Evolutionary conservation across 2,888 invertebrate species (phyloP), one percentile per base, ranked within the genome.

Genomic region (Volucella zonaria): DNA sequence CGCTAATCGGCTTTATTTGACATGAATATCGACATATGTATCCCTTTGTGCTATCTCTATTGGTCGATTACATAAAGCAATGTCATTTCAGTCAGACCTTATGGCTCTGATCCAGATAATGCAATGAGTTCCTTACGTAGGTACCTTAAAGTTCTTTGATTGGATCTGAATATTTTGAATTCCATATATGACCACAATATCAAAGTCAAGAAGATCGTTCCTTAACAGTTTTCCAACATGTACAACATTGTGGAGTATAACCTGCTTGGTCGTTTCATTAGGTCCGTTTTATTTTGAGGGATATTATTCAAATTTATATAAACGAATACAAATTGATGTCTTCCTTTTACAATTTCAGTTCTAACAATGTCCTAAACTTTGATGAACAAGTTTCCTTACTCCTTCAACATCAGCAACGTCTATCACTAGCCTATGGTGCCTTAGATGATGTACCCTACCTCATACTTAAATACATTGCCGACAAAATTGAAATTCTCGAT

Each of bases 361-460:
- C 49, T 0, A 8, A 23, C 23, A 58, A 40, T 68, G 49, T 62
- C 14, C n/a, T 64, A 14, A 68, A 11, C 18, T 43, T 23, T 18
- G 78, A 82, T n/a, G 66, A 76, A 49, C 38, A 80, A 59, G 70
- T 83, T 18, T 18, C 75, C 23, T 18, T 61, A 38, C 75, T 83
- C 9, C 54, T 83, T n/a, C 74, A 80, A 23, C 31, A 83, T 23
- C 70, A 83, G 40, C 62, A 68, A 14, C 80, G 85, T 38, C 49
- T 87, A 3, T 94, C 94, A 0, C 90, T 95, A 56, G 95, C 95
- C 0, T 95, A 95, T 88, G 95, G 95, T 90, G 92, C 93, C 62
- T 89, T 95, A 58, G 93, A 93, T 78, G 92, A 93, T 52, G 92
- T 95, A 87, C 95, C 95, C 0, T 92, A 92, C 87, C 92, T 94